Percentiles rank a stretch among this genome's conserved stretches.
These are phyloP conservation scores for Astyanax mexicanus DNA, from an alignment of 2,797 vertebrate species.

Conservation along the genomic window DNA sequence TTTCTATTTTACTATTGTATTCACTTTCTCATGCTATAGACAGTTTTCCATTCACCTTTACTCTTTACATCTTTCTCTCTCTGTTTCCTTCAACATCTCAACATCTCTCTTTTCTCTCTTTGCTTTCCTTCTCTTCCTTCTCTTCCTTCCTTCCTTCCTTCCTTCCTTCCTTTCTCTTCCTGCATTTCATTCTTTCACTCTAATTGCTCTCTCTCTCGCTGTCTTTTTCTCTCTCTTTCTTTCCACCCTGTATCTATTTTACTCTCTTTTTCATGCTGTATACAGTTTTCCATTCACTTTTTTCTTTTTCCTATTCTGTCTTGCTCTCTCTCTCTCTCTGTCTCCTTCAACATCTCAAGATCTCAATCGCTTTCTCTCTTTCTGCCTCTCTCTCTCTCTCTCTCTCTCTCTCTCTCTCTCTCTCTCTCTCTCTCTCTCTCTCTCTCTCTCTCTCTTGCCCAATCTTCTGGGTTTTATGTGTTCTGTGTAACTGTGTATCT, in stretches of 20 bases:
- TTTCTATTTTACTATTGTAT: no score
- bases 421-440: slow-evolving; percentile 23
- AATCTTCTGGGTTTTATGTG: neutral
- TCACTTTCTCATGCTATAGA: no score
- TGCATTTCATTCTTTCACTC: slow-evolving; percentile 28
- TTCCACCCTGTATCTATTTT: slow-evolving; percentile 24
- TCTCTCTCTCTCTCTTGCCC: neutral
- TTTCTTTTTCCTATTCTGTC: neutral
- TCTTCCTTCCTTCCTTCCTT: neutral
- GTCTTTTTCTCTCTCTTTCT: slow-evolving; percentile 20
- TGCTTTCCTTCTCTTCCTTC: no score
- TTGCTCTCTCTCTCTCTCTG: slow-evolving; percentile 5
- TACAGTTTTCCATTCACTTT: no score
- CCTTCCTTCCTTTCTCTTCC: neutral
- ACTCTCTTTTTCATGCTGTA: slow-evolving; percentile 16
- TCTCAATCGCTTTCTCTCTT: no score
- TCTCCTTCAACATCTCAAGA: no score
- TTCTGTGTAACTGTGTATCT: slow-evolving; percentile 67
- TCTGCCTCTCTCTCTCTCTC: slow-evolving; percentile 29
- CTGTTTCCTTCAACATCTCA: neutral
- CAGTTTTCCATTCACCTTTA: no score
- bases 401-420: neutral
- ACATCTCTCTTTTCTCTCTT: no score
- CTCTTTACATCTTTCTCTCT: no score
- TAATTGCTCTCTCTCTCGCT: no score